Evolutionary conservation across 2,888 invertebrate species (phyloP).

Genomic region (Tiliacea aurago): DNA sequence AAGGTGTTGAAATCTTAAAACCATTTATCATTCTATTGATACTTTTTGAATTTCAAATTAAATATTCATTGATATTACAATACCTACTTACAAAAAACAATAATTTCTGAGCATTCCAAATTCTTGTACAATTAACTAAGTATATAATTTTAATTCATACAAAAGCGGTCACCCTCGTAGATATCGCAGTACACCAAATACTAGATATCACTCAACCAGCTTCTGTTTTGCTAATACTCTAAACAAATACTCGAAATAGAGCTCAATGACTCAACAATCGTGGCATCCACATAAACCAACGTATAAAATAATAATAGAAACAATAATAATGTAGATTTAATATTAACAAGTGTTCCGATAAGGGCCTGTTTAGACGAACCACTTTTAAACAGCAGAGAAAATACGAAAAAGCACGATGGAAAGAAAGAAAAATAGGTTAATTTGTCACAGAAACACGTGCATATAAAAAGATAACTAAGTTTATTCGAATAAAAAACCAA

Average conservation of each 20-base stretch:
- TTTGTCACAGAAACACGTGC: background rate
- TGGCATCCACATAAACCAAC: constrained; percentile 59
- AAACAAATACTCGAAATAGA: constrained; percentile 49
- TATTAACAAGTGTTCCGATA: constrained; percentile 58
- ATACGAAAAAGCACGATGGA: background rate
- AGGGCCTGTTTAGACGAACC: constrained; percentile 23
- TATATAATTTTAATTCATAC: background rate
- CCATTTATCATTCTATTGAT: constrained; percentile 26
- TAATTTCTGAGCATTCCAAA: background rate
- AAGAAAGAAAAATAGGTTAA: background rate
- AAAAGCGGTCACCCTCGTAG: background rate
- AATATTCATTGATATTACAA: background rate
- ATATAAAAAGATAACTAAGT: background rate
- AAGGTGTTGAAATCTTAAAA: background rate
- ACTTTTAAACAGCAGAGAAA: background rate
- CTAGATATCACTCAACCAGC: constrained; percentile 29
- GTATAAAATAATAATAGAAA: constrained; percentile 60
- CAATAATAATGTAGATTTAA: constrained; percentile 51
- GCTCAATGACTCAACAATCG: constrained; percentile 58
- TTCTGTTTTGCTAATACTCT: constrained; percentile 33
- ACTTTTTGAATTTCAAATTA: background rate
- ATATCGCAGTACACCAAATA: constrained; percentile 21
- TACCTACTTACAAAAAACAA: background rate
- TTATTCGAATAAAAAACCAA: background rate
- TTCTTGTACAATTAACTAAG: background rate